Conservation (phyloP, 2,113 vertebrate species). For the Gracilinanus agilis region DNA sequence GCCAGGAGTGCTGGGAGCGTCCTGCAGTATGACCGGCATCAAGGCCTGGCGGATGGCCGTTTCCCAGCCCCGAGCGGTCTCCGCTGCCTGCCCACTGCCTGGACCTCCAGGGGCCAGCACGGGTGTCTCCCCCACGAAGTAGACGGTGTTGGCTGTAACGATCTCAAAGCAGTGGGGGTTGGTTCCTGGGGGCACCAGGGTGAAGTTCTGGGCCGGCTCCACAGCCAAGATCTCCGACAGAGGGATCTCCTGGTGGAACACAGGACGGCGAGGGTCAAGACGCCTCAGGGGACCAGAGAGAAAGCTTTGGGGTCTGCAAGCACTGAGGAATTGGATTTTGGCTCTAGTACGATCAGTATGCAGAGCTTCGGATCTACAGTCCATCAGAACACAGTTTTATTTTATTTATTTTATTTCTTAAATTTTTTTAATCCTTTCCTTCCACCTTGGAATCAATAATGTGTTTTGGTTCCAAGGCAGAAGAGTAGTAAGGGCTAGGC, state of each 20-base stretch:
- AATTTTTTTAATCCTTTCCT: too few species aligned
- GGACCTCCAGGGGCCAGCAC: constrained; percentile 79
- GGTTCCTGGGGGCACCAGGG: constrained; percentile 86
- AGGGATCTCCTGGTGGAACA: constrained; percentile 88
- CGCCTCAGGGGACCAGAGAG: too few species aligned
- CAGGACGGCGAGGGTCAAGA: neutral
- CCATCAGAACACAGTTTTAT: too few species aligned
- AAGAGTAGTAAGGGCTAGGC: too few species aligned
- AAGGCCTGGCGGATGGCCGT: constrained; percentile 91
- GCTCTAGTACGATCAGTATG: too few species aligned
- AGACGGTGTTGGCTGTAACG: constrained; percentile 89
- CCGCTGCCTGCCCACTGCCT: constrained; percentile 87
- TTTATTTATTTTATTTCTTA: too few species aligned
- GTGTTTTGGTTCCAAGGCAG: too few species aligned
- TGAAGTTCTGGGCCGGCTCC: constrained; percentile 87
- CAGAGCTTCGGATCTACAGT: too few species aligned
- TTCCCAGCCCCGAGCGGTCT: constrained; percentile 91
- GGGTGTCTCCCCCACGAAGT: constrained; percentile 92
- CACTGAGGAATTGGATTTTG: neutral
- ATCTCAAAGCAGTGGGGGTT: constrained; percentile 93
- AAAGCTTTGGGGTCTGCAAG: too few species aligned
- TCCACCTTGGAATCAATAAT: too few species aligned
- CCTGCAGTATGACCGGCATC: constrained; percentile 93
- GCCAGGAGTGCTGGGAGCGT: constrained; percentile 86
- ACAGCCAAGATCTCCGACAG: constrained; percentile 91